A percentile compares a stretch with the other conserved stretches of the same genome.
phyloP scores from a whole-genome alignment of 2,113 vertebrate genomes.

The Pachypanchax playfairii region DNA sequence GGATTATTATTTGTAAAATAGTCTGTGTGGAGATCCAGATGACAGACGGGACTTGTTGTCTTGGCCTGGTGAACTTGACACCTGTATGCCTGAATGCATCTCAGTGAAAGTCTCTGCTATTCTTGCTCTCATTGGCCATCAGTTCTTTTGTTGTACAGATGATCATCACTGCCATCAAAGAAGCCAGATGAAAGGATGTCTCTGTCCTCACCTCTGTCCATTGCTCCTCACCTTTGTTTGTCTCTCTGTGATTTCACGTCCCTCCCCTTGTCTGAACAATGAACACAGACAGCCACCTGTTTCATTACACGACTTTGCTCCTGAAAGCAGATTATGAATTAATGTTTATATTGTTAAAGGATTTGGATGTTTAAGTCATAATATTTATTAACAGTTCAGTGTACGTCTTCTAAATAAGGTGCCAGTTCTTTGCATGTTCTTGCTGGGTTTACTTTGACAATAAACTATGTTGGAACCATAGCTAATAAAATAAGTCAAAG shows the following conservation, averaged over 20 bases:
- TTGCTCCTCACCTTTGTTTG: slow-evolving; percentile 62
- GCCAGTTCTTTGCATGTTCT: too few relatives aligned
- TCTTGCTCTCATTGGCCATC: slow-evolving; percentile 56
- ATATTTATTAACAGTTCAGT: too few relatives aligned
- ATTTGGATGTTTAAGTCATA: too few relatives aligned
- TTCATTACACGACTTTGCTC: slow-evolving; percentile 39
- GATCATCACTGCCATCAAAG: slow-evolving; percentile 73
- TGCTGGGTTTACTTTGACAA: too few relatives aligned
- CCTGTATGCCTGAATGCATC: slow-evolving; percentile 63
- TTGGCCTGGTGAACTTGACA: slow-evolving; percentile 64
- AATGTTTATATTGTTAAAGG: background rate
- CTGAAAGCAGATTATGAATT: slow-evolving; percentile 2
- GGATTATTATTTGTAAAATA: slow-evolving; percentile 51
- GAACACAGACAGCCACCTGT: slow-evolving; percentile 71
- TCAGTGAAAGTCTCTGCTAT: slow-evolving; percentile 60
- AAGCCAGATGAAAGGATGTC: slow-evolving; percentile 75
- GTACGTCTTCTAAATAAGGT: too few relatives aligned
- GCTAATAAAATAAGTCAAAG: too few relatives aligned
- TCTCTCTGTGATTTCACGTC: slow-evolving; percentile 64
- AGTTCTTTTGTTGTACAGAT: slow-evolving; percentile 68
- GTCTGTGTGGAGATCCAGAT: slow-evolving; percentile 42
- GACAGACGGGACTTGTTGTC: slow-evolving; percentile 60
- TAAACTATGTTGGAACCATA: too few relatives aligned
- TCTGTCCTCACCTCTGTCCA: slow-evolving; percentile 75
- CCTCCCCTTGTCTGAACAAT: slow-evolving; percentile 62